phyloP scores from a whole-genome alignment of 2,888 invertebrate genomes.

The Helleia helle region DNA sequence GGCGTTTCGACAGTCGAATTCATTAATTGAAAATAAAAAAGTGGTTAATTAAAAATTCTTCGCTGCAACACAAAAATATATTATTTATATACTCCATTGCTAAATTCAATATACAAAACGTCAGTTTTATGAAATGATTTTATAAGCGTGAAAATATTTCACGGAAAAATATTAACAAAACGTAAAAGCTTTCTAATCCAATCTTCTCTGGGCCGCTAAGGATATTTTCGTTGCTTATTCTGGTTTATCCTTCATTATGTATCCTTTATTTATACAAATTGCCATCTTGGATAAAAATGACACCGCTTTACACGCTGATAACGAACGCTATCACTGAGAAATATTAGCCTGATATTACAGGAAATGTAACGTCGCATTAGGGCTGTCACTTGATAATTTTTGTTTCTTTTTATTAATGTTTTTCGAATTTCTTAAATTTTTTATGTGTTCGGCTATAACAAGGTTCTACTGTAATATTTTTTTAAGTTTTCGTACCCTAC shows the following conservation, averaged over 20 bases:
- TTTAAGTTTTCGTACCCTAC: too few relatives aligned
- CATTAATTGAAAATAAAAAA: too few relatives aligned
- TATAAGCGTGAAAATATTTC: neutral
- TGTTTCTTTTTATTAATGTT: too few relatives aligned
- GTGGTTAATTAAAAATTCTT: too few relatives aligned
- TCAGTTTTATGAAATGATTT: neutral
- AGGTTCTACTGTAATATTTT: too few relatives aligned
- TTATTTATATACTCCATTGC: too few relatives aligned
- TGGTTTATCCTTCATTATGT: constrained; percentile 6
- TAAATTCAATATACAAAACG: neutral
- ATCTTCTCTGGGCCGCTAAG: neutral
- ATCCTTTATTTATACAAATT: constrained; percentile 20
- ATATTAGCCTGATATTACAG: constrained; percentile 36
- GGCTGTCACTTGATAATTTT: neutral
- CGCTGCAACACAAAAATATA: too few relatives aligned
- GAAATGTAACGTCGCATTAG: constrained; percentile 26
- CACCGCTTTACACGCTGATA: constrained; percentile 42
- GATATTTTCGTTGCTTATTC: neutral
- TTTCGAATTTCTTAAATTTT: too few relatives aligned
- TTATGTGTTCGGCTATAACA: too few relatives aligned
- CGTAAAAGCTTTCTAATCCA: constrained; percentile 4
- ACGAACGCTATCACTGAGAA: constrained; percentile 50
- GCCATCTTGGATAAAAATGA: constrained; percentile 39
- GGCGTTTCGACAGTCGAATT: too few relatives aligned
- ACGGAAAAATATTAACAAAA: neutral